Percentiles rank a stretch among this genome's conserved stretches.
phyloP scores from a whole-genome alignment of 2,888 invertebrate genomes.

The Lysandra coridon region DNA sequence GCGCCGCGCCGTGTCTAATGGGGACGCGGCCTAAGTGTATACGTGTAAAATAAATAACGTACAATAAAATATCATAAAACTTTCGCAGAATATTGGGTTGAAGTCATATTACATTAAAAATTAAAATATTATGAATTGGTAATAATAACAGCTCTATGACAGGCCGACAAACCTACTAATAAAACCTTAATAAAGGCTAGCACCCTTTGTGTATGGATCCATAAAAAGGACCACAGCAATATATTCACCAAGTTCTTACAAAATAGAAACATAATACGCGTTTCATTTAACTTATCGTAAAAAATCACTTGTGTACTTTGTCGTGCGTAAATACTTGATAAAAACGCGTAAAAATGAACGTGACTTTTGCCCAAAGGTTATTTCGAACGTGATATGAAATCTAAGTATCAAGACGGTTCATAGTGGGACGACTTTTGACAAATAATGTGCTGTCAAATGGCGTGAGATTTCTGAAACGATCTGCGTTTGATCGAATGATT shows the following conservation, averaged over 20 bases:
- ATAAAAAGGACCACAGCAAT: slow-evolving; percentile 11
- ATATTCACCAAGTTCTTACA: slow-evolving; percentile 2
- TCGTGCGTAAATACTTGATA: slow-evolving; percentile 20
- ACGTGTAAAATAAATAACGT: too few relatives aligned
- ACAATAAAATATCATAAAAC: too few relatives aligned
- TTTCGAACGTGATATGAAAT: slow-evolving; percentile 17
- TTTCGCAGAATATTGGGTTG: too few relatives aligned
- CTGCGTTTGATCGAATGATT: not conserved
- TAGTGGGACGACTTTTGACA: slow-evolving; percentile 11
- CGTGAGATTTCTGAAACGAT: not conserved
- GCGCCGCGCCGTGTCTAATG: too few relatives aligned
- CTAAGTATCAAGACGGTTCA: not conserved
- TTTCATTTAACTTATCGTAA: slow-evolving; percentile 20
- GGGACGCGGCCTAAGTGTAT: too few relatives aligned
- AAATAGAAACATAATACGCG: slow-evolving; percentile 13
- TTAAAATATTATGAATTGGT: too few relatives aligned
- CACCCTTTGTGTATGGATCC: slow-evolving; percentile 17
- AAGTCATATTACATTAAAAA: too few relatives aligned
- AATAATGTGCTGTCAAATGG: slow-evolving; percentile 7
- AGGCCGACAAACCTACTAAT: not conserved
- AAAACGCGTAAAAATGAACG: slow-evolving; percentile 16
- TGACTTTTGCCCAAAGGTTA: slow-evolving; percentile 24
- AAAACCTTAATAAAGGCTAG: slow-evolving; percentile 1
- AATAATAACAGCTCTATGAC: not conserved
- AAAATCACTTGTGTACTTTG: slow-evolving; percentile 25